Evolutionary conservation across 2,113 vertebrate genomes (phyloP).

Genomic region (Gymnogyps californianus): DNA sequence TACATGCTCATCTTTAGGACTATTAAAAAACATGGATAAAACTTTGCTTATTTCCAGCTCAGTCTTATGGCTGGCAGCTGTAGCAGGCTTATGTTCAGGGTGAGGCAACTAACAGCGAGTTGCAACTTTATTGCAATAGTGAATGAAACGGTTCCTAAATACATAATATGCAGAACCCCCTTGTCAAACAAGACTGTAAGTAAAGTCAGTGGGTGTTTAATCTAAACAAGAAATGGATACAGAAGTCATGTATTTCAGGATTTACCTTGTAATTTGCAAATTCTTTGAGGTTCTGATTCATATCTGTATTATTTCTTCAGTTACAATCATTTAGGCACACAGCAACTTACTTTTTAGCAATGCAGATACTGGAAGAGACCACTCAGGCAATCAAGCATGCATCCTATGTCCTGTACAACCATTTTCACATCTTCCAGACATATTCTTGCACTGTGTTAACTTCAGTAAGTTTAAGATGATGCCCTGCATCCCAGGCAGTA

Average conservation of each 20-base stretch:
- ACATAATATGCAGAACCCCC: background rate
- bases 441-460: background rate
- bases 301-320: background rate
- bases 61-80: background rate
- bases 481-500: background rate
- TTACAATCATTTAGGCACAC: background rate
- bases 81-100: background rate
- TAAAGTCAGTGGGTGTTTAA: background rate
- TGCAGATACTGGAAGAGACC: background rate
- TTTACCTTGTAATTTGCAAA: background rate
- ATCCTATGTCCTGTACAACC: background rate
- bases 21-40: background rate
- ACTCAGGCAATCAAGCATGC: background rate
- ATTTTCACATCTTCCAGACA: background rate
- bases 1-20: background rate
- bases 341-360: background rate
- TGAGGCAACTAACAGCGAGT: background rate
- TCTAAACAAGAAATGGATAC: background rate
- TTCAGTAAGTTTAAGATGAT: background rate
- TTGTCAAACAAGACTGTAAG: background rate
- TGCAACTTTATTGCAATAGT: background rate
- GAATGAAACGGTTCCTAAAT: background rate
- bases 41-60: background rate
- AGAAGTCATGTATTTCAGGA: background rate
- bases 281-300: background rate